A percentile compares a stretch with the other conserved stretches of the same genome.
Conservation (phyloP, 2,888 invertebrate genomes). For the Trachelus tabidus region DNA sequence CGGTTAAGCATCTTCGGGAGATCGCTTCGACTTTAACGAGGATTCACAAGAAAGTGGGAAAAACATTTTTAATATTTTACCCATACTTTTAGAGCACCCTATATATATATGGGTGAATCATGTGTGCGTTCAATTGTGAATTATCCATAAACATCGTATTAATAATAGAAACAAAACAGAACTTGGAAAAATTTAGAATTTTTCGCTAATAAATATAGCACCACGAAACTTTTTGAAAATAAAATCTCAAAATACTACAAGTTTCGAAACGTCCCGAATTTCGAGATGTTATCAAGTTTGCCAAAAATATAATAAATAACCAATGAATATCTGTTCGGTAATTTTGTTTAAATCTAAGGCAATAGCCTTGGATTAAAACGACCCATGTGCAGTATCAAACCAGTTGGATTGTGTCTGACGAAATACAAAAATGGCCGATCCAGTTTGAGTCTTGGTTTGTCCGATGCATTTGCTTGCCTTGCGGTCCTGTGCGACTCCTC, state of each 20-base stretch:
- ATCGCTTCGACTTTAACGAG: not conserved
- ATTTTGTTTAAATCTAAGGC: conserved; percentile 68
- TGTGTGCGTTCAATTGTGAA: not conserved
- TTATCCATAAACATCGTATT: not conserved
- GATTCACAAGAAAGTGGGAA: not conserved
- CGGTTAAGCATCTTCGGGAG: not conserved
- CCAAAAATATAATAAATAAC: conserved; percentile 1
- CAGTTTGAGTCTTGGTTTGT: conserved; percentile 80
- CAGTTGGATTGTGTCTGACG: conserved; percentile 91
- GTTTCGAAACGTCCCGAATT: not conserved
- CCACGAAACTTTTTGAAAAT: not conserved
- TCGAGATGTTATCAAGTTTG: not conserved
- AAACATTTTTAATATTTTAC: not conserved
- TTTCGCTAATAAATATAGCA: not conserved
- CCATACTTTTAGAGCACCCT: not conserved
- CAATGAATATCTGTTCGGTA: not conserved
- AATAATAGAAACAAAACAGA: not conserved
- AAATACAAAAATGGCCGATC: conserved; percentile 91
- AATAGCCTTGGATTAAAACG: conserved; percentile 86
- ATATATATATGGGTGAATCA: not conserved
- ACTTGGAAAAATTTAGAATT: not conserved
- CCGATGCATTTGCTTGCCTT: conserved; percentile 53
- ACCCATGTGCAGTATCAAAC: conserved; percentile 88
- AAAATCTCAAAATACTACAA: not conserved
- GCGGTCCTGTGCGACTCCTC: conserved; percentile 26